Evolutionary conservation across 2,797 vertebrate species (phyloP), one percentile per base, ranked within the genome.

Genomic region (Spinibarbus caldwelli): DNA sequence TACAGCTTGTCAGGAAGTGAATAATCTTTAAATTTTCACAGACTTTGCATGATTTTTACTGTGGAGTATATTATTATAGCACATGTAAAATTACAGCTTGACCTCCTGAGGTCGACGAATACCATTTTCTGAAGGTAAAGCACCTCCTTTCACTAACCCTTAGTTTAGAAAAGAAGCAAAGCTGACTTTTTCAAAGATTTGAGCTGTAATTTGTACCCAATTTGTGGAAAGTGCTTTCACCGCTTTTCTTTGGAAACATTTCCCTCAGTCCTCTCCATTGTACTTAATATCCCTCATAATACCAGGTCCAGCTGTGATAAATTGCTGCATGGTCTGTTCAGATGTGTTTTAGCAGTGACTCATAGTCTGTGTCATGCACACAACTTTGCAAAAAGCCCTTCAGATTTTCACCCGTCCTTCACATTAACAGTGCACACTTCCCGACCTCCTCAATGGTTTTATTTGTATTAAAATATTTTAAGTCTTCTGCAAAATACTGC

Each of bases 301-400:
- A 26, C 45, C 57, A 31, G 31, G 43, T 77, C 59, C 71, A 38
- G 82, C 82, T 76, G 82, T 76, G 82, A 83, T 75, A 67, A 83
- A 73, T 11, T 62, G 52, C 68, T 34, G 17, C 54, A 72, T 45
- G 52, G 26, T 72, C 57, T 76, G 82, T 41, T 19, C 15, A 47
- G 36, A 38, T 49, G 31, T 45, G 38, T 75, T 75, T 64, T 41
- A 57, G 6, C 17, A 3, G 38, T 71, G 47, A 71, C 17, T 81
- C n/a, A 81, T 57, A 47, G 14, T 11, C 57, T 59, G 10, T 7
- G 6, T 64, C 26, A 64, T 45, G 38, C 4, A n/a, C 29, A 15
- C 14, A 81, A 26, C 6, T 81, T 26, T 21, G 7, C 17, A 43
- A 29, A 81, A 68, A 80, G 38, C 66, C n/a, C 36, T 57, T 17